These are phyloP conservation scores for Chaenogobius annularis DNA, from an alignment of 2,113 vertebrate genomes.

Conservation along the genomic window DNA sequence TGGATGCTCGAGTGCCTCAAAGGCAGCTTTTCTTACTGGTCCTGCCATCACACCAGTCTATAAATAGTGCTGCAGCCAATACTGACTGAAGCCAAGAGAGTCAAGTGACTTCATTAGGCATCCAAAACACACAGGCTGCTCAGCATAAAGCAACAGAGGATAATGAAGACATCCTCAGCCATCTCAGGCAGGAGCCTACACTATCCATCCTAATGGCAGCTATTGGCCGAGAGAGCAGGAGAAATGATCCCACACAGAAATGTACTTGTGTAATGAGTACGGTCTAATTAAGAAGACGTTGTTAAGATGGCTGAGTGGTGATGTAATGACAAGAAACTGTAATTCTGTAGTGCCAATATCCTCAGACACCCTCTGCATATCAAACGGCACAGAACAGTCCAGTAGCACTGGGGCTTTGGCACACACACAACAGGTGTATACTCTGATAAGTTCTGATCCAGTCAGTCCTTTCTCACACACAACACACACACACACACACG, in stretches of 20 bases:
- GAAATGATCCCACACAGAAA: background rate
- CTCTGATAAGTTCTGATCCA: slow-evolving; percentile 44
- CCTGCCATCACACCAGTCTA: slow-evolving; percentile 37
- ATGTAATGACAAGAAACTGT: slow-evolving; percentile 62
- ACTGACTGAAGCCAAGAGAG: slow-evolving; percentile 37
- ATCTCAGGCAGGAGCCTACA: background rate
- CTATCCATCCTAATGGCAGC: background rate
- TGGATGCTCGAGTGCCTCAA: slow-evolving; percentile 28
- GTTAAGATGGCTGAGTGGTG: slow-evolving; percentile 68
- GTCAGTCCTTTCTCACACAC: slow-evolving; percentile 4
- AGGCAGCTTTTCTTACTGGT: slow-evolving; percentile 41
- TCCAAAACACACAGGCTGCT: background rate
- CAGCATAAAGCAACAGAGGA: background rate
- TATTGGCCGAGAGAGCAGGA: background rate
- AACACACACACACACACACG: background rate
- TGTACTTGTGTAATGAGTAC: slow-evolving; percentile 11
- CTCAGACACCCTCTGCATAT: background rate
- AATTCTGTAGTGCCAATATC: slow-evolving; percentile 22
- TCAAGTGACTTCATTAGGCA: slow-evolving; percentile 45
- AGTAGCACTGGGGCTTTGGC: background rate
- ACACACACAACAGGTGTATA: slow-evolving; percentile 11
- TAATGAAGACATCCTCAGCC: background rate
- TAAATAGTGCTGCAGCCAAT: slow-evolving; percentile 51
- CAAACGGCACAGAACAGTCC: background rate
- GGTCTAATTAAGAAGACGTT: slow-evolving; percentile 56